Conservation (phyloP, 2,888 invertebrate genomes). For the Salpingus planirostris region DNA sequence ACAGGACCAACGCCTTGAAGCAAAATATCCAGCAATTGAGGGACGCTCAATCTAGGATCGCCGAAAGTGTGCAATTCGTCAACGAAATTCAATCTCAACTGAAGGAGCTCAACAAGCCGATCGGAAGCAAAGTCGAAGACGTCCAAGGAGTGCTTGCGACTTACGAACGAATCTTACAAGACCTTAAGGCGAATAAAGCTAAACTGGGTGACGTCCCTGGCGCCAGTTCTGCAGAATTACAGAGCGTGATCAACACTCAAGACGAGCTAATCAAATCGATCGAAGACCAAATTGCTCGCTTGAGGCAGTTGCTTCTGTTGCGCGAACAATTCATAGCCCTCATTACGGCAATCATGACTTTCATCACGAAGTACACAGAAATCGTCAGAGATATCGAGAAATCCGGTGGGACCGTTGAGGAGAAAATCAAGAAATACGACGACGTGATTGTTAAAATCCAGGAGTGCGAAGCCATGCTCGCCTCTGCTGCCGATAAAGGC, state of each 20-base stretch:
- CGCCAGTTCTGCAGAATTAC: conserved; percentile 68
- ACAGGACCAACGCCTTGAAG: conserved; percentile 62
- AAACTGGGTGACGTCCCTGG: conserved; percentile 71
- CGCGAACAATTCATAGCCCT: conserved; percentile 84
- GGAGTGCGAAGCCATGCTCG: conserved; percentile 80
- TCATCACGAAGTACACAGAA: conserved; percentile 79
- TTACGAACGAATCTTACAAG: conserved; percentile 69
- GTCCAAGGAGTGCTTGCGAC: conserved; percentile 72
- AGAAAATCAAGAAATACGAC: conserved; percentile 81
- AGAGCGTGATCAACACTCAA: conserved; percentile 70
- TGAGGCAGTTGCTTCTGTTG: conserved; percentile 67
- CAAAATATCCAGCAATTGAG: conserved; percentile 74
- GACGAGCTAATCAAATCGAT: conserved; percentile 78
- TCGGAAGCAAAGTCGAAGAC: conserved; percentile 81
- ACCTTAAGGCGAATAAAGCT: conserved; percentile 67
- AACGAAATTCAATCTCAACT: conserved; percentile 75
- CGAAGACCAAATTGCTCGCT: conserved; percentile 75
- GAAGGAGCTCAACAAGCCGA: conserved; percentile 73
- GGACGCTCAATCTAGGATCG: conserved; percentile 69
- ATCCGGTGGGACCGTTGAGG: conserved; percentile 71
- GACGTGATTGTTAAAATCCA: conserved; percentile 79
- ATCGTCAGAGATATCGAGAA: conserved; percentile 78
- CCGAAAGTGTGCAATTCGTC: conserved; percentile 72
- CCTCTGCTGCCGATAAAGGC: conserved; percentile 84
- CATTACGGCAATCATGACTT: conserved; percentile 79